Conservation (phyloP, 2,888 invertebrate genomes). For the Sesia bembeciformis region DNA sequence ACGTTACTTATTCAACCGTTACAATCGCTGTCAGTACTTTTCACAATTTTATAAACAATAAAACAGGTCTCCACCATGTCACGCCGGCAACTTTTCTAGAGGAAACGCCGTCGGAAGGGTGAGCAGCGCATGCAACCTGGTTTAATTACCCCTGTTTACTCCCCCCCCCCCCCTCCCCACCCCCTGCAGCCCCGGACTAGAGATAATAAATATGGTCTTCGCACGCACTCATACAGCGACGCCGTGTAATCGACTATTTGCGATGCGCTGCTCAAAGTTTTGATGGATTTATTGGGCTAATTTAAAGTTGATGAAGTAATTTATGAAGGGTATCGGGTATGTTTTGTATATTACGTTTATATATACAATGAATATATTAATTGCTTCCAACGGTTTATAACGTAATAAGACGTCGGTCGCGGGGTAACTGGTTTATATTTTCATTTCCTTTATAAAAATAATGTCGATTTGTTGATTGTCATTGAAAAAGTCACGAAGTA, state of each 20-base stretch:
- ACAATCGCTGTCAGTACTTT: neutral
- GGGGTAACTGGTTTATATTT: too few relatives aligned
- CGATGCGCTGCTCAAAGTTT: constrained; percentile 11
- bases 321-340: neutral
- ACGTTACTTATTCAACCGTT: too few relatives aligned
- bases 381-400: too few relatives aligned
- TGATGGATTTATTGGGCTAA: neutral
- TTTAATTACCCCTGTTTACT: constrained; percentile 21
- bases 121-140: constrained; percentile 9
- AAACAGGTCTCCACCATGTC: constrained; percentile 4
- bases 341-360: too few relatives aligned
- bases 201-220: constrained; percentile 18
- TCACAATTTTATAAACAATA: neutral
- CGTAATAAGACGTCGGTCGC: too few relatives aligned
- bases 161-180: constrained; percentile 1
- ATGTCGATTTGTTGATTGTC: too few relatives aligned
- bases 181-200: neutral
- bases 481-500: too few relatives aligned
- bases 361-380: too few relatives aligned
- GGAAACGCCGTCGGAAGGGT: constrained; percentile 15
- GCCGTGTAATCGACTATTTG: constrained; percentile 7
- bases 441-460: too few relatives aligned
- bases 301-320: constrained; percentile 1
- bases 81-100: constrained; percentile 3
- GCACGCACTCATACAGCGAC: constrained; percentile 14